Conservation (phyloP, 2,888 invertebrate genomes). For the Papilio protenor region DNA sequence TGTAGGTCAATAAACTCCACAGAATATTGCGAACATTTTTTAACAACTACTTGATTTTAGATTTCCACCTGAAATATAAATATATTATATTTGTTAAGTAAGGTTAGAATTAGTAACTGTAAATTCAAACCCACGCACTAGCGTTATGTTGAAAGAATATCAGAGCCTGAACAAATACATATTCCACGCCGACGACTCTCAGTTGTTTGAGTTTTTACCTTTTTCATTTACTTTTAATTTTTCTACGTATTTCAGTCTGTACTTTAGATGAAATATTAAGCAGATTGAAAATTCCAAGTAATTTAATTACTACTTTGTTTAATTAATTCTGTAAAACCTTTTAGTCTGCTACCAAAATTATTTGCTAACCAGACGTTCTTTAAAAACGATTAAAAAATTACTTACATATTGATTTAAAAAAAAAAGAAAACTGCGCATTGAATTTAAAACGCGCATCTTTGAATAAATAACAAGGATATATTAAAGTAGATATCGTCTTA, state of each 20-base stretch:
- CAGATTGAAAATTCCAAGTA: background rate
- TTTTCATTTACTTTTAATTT: background rate
- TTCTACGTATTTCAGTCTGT: background rate
- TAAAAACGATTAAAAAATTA: no score
- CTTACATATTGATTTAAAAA: background rate
- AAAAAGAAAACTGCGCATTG: background rate
- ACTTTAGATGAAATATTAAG: background rate
- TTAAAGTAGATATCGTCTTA: background rate
- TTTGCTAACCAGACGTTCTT: background rate
- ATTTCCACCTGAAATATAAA: background rate
- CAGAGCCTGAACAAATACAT: background rate
- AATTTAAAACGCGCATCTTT: background rate
- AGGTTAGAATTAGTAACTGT: background rate
- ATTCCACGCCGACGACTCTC: background rate
- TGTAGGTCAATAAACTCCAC: background rate
- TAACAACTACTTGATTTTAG: background rate
- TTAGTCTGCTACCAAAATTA: background rate
- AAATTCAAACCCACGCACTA: background rate
- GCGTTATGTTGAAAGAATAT: background rate
- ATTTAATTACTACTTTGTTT: background rate
- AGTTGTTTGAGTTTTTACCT: background rate
- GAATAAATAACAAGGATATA: slow-evolving; percentile 1
- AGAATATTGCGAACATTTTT: background rate
- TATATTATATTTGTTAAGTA: background rate
- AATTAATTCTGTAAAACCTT: background rate